Base-by-base conservation (phyloP, 2,797 vertebrate species). In the Lerista edwardsae region DNA sequence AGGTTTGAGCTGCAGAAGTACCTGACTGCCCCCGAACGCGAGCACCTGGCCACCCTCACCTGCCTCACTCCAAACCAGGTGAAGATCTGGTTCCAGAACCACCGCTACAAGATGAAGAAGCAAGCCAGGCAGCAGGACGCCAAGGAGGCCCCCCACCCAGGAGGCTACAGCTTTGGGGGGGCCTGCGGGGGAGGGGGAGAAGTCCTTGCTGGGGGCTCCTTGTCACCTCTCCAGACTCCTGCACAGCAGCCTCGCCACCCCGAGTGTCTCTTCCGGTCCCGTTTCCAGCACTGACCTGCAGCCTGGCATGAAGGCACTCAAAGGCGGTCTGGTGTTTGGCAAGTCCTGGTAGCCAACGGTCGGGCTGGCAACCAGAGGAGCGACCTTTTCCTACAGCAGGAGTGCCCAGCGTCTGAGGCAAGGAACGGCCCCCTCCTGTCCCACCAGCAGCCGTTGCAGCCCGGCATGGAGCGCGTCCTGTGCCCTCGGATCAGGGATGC, bases 61-160 rank as follows among this genome's bases (percentile, higher is more conserved):
- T 97, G 96, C 94, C 97, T 98, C 83, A 98, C 97, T 36, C 97
- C 97, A 67, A 97, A 97, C 84, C 97, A 97, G 94, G 97, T 97
- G 82, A 97, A 97, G 93, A 97, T 98, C 95, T 98, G 98, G 98
- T 98, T 98, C 97, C 98, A 98, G 96, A 98, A 98, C 95, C 98
- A 98, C 80, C 96, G 97, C 80, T 97, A 97, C 94, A 98, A 98
- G 93, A 97, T 97, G 97, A 98, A 98, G 89, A 97, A 97, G 47
- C 97, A 97, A 93, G 96, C 96, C 94, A 97, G 97, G 94, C 97
- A 97, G 94, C 96, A 96, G 93, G 97, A 96, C 12, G 8, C 6
- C 1, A 80, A 81, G 61, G 94, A 51, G 15, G 82, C 12, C 6
- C 6, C 11, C 0, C 86, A 76, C n/a, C 57, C 77, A 6, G 4